These are phyloP conservation scores for Dinothrombium tinctorium DNA, from an alignment of 1,140 invertebrate species.

Conservation along the genomic window DNA sequence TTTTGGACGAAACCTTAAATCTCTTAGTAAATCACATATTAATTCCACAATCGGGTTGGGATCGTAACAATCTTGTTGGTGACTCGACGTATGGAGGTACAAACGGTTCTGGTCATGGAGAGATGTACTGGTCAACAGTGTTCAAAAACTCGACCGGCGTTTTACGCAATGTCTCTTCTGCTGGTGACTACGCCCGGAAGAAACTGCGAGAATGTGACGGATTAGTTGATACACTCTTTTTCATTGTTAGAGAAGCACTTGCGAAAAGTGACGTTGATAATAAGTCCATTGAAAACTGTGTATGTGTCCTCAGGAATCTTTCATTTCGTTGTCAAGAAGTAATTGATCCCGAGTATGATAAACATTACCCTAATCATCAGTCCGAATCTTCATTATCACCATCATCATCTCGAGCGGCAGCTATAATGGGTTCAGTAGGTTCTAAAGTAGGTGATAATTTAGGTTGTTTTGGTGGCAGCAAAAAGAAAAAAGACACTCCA, in stretches of 20 bases:
- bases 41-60: slow-evolving; percentile 80
- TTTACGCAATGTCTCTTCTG: slow-evolving; percentile 80
- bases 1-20: slow-evolving; percentile 76
- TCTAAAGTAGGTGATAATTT: slow-evolving; percentile 46
- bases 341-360: slow-evolving; percentile 85
- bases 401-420: slow-evolving; percentile 5
- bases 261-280: slow-evolving; percentile 85
- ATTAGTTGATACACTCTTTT: slow-evolving; percentile 72
- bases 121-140: slow-evolving; percentile 83
- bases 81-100: neutral
- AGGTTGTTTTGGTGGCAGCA: slow-evolving; percentile 76
- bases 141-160: slow-evolving; percentile 90
- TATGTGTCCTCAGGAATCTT: slow-evolving; percentile 84
- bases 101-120: slow-evolving; percentile 26
- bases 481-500: slow-evolving; percentile 62
- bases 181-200: slow-evolving; percentile 76
- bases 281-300: slow-evolving; percentile 94
- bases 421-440: slow-evolving; percentile 12
- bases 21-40: slow-evolving; percentile 79
- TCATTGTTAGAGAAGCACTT: slow-evolving; percentile 65
- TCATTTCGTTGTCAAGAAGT: slow-evolving; percentile 91
- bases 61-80: neutral
- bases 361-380: slow-evolving; percentile 32
- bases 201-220: slow-evolving; percentile 72
- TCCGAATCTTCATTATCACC: neutral